Base-by-base conservation (phyloP, 2,888 invertebrate genomes). In the Agriopis aurantiaria region DNA sequence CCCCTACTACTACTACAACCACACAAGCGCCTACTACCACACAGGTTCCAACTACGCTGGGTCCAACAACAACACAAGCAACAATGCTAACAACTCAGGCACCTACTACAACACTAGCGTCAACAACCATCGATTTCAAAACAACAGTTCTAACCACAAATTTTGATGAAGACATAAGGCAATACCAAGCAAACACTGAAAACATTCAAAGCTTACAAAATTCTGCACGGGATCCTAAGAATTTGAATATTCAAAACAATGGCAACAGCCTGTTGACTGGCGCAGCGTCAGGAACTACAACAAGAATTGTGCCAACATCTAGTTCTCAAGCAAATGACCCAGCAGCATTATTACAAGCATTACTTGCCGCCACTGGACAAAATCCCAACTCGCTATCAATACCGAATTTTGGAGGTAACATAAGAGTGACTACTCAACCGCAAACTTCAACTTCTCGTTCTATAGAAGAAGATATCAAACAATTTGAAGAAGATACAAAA, bases 401-500 rank as follows among this genome's bases (percentile, higher is more conserved):
- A 65, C 77, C 82, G 73, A 87, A 81, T 70, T 58, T 80, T 57
- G 81, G 73, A 41, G 79, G 77, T 10, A 86, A 79, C 46, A 68
- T 76, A n/a, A 79, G 76, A 77, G 61, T 78, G 2, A 78, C 81
- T 57, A 79, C 75, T 62, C 78, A 76, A 60, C 74, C 78, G 43
- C 85, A 86, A 78, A 84, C 87, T 14, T 88, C 89, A 17, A 92
- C 92, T 58, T 72, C 82, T 11, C 87, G 91, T 12, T 91, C 92
- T 45, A 85, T 94, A 65, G 89, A 94, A 81, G 93, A 93, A 40
- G 95, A 94, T 68, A 87, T 95, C 12, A 88, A 86, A 65, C 92
- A 93, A 71, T 92, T 92, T 76, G 91, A 94, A 80, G 91, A 94
- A 82, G 94, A 95, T 69, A 90, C 93, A 8, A 91, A 91, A 79